These are phyloP conservation scores for Diabrotica undecimpunctata DNA, from an alignment of 1,140 invertebrate genomes.

Conservation along the genomic window DNA sequence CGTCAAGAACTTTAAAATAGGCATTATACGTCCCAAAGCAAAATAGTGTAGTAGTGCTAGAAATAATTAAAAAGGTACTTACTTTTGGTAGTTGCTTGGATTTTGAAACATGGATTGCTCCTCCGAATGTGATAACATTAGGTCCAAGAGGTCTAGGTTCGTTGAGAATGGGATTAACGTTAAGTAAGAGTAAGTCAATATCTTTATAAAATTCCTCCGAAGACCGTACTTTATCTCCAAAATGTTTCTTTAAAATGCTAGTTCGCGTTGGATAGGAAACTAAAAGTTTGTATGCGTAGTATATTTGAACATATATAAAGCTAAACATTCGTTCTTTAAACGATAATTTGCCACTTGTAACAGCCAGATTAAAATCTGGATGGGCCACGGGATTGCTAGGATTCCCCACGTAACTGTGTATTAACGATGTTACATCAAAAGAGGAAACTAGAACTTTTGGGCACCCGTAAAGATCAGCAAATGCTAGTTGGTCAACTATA, in stretches of 20 bases:
- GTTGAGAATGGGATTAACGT: neutral
- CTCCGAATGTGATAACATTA: neutral
- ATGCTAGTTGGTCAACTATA: neutral
- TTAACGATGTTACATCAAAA: neutral
- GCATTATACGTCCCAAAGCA: too few relatives aligned
- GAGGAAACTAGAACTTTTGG: neutral
- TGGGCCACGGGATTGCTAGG: neutral
- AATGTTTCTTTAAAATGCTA: neutral
- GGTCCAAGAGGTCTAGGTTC: neutral
- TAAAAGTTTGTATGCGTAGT: neutral
- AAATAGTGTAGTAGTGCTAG: too few relatives aligned
- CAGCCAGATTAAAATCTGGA: neutral
- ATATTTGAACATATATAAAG: neutral
- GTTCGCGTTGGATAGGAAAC: neutral
- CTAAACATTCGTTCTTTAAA: neutral
- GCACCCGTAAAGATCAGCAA: neutral
- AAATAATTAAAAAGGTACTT: neutral
- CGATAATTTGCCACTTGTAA: neutral
- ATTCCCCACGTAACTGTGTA: neutral
- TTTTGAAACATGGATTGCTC: neutral
- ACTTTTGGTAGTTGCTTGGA: neutral
- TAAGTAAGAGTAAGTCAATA: neutral
- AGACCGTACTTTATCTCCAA: neutral
- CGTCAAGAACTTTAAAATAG: too few relatives aligned
- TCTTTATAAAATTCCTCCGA: neutral